These are phyloP conservation scores for Parasteatoda lunata DNA, from an alignment of 2,888 invertebrate genomes.

Conservation along the genomic window DNA sequence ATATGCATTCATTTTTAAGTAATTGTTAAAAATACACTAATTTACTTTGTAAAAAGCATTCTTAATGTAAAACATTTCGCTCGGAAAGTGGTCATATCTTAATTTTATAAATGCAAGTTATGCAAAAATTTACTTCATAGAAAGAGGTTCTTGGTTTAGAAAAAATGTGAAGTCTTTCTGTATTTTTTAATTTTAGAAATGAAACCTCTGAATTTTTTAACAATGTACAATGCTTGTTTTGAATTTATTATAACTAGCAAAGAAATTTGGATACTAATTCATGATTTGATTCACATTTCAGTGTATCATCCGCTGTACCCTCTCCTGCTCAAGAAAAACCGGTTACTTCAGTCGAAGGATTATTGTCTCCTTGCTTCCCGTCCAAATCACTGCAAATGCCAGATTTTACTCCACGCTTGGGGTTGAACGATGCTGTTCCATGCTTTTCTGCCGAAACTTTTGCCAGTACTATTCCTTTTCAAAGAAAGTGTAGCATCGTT, in stretches of 20 bases:
- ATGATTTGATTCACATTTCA: neutral
- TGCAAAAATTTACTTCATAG: too few relatives aligned
- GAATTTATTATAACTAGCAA: too few relatives aligned
- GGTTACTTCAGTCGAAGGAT: constrained; percentile 55
- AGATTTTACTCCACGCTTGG: constrained; percentile 43
- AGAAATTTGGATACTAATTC: too few relatives aligned
- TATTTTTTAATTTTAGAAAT: neutral
- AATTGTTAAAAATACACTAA: too few relatives aligned
- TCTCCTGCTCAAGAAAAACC: constrained; percentile 69
- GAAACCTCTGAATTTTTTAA: neutral
- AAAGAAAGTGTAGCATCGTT: constrained; percentile 71
- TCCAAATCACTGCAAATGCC: constrained; percentile 55
- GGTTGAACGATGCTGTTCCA: constrained; percentile 13
- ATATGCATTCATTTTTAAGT: too few relatives aligned
- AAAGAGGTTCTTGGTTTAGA: neutral
- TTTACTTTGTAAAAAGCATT: too few relatives aligned
- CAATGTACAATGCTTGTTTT: neutral
- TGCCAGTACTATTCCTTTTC: constrained; percentile 65
- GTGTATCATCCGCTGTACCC: constrained; percentile 67
- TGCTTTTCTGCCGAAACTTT: constrained; percentile 35
- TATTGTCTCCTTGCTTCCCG: constrained; percentile 64
- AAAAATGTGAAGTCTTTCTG: neutral
- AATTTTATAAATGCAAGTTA: too few relatives aligned
- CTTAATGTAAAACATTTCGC: too few relatives aligned
- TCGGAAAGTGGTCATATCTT: too few relatives aligned